Evolutionary conservation across 2,797 vertebrate genomes (phyloP).

Genomic region (Ctenosaura bakeri): DNA sequence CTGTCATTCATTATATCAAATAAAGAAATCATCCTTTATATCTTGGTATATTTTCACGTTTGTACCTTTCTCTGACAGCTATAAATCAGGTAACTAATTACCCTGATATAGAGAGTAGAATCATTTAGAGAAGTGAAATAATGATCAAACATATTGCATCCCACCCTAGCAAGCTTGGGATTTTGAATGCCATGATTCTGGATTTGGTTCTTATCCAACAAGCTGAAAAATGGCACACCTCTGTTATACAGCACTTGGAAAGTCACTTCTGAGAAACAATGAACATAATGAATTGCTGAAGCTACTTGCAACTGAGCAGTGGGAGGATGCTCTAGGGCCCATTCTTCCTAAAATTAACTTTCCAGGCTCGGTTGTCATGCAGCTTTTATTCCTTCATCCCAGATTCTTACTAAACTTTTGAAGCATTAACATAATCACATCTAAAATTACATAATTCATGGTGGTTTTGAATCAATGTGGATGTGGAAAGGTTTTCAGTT

Average conservation of each 20-base stretch:
- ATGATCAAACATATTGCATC: background rate
- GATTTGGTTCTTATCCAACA: background rate
- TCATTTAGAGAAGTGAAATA: background rate
- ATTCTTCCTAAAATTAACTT: background rate
- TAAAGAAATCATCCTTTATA: constrained; percentile 3
- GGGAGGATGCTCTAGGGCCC: background rate
- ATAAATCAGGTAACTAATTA: constrained; percentile 25
- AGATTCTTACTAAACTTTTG: background rate
- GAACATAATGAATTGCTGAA: background rate
- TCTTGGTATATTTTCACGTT: background rate
- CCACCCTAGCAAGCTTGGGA: background rate
- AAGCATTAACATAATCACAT: background rate
- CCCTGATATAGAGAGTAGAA: background rate
- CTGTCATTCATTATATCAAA: constrained; percentile 1
- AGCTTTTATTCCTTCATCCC: no score
- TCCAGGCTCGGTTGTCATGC: background rate
- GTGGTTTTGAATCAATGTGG: background rate
- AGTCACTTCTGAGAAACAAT: background rate
- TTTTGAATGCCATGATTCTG: background rate
- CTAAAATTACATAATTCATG: background rate
- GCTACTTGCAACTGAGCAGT: background rate
- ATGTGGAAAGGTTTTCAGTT: background rate
- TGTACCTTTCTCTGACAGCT: background rate
- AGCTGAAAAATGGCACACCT: background rate
- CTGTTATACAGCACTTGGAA: background rate